phyloP scores from a whole-genome alignment of 64 coral and sea anemone species.

The Acropora tenuis region DNA sequence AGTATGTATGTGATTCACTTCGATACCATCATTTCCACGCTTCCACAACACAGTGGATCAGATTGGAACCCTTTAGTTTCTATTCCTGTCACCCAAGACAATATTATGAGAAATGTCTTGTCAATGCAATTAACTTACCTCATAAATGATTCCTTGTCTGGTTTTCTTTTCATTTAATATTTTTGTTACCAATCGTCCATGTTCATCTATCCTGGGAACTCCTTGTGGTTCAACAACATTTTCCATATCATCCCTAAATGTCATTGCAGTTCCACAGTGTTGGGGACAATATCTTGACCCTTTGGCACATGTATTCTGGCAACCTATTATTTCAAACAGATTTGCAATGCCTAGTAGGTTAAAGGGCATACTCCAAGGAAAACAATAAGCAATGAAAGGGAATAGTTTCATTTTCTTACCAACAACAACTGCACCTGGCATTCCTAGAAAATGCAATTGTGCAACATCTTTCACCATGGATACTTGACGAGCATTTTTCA shows the following conservation, averaged over 20 bases:
- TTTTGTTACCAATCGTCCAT: background rate
- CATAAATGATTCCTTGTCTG: conserved; percentile 3
- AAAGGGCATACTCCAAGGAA: no score
- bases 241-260: background rate
- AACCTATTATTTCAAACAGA: background rate
- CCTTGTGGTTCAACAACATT: background rate
- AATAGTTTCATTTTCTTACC: background rate
- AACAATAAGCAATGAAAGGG: no score
- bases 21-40: background rate
- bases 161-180: conserved; percentile 9
- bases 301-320: background rate
- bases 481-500: conserved; percentile 7
- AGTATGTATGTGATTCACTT: background rate
- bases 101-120: background rate
- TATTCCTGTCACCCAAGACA: background rate
- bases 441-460: background rate
- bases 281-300: background rate
- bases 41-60: background rate
- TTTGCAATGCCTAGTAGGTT: background rate
- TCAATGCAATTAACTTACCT: conserved; percentile 1
- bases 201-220: background rate
- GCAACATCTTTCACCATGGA: conserved; percentile 8
- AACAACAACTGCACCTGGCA: no score
- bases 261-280: background rate
- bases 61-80: background rate